Conservation (phyloP, 2,113 vertebrate genomes). For the Pao palembangensis region DNA sequence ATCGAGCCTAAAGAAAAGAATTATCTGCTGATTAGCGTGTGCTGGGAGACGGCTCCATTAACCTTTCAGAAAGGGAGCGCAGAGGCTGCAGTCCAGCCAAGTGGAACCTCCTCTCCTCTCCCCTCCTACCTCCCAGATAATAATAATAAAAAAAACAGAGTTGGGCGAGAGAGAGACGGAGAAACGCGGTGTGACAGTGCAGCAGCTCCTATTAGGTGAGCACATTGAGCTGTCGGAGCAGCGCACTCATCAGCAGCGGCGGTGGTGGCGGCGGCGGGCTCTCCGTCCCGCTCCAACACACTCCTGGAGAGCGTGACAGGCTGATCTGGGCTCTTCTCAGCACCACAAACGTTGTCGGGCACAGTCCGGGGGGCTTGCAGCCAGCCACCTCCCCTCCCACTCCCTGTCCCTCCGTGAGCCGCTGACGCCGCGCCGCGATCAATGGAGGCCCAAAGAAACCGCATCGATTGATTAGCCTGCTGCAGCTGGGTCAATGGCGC, state of each 20-base stretch:
- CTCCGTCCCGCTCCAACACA: no score
- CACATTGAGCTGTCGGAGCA: slow-evolving; percentile 67
- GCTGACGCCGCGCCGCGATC: no score
- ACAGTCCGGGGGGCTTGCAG: no score
- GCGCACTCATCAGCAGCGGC: slow-evolving; percentile 63
- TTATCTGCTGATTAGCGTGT: slow-evolving; percentile 66
- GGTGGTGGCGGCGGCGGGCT: not conserved
- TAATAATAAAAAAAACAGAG: no score
- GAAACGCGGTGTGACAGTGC: slow-evolving; percentile 53
- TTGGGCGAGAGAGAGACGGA: slow-evolving; percentile 30
- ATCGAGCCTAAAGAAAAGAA: slow-evolving; percentile 51
- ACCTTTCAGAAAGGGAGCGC: slow-evolving; percentile 66
- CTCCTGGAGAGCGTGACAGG: no score
- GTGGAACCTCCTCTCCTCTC: no score
- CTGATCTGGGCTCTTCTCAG: slow-evolving; percentile 42
- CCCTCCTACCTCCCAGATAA: slow-evolving; percentile 31
- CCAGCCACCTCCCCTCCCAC: no score
- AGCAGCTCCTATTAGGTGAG: slow-evolving; percentile 73
- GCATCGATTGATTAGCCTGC: no score
- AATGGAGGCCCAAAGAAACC: no score
- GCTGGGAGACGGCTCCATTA: slow-evolving; percentile 65
- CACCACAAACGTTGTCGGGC: slow-evolving; percentile 42
- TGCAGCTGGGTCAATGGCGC: no score
- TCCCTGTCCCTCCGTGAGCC: no score
- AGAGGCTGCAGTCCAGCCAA: slow-evolving; percentile 52